Conservation (phyloP, 1,140 invertebrate species). For the Penaeus indicus region DNA sequence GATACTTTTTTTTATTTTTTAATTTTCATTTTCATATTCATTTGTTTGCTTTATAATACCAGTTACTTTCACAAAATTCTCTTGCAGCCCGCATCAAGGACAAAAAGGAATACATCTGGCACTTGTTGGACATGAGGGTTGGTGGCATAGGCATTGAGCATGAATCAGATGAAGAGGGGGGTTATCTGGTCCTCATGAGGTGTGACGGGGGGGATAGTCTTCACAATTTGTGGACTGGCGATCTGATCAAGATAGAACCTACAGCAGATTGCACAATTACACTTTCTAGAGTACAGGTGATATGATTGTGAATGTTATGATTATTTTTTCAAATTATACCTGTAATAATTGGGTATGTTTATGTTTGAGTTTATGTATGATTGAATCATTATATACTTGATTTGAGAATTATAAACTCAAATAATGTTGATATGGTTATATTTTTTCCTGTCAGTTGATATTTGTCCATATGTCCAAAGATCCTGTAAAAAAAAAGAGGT, state of each 20-base stretch:
- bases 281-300: conserved; percentile 58
- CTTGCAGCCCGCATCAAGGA: conserved; percentile 64
- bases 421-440: too few relatives aligned
- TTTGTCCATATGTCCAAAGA: too few relatives aligned
- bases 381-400: too few relatives aligned
- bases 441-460: too few relatives aligned
- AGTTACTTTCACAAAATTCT: not conserved
- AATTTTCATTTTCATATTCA: not conserved
- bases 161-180: conserved; percentile 65
- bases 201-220: conserved; percentile 61
- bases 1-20: not conserved
- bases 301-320: not conserved
- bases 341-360: too few relatives aligned
- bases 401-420: too few relatives aligned
- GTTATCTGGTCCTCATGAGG: conserved; percentile 71
- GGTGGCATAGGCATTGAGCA: conserved; percentile 50
- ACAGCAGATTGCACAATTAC: conserved; percentile 73
- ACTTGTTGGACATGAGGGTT: conserved; percentile 67
- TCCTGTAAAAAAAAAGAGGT: too few relatives aligned
- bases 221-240: conserved; percentile 67
- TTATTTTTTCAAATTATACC: not conserved
- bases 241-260: conserved; percentile 70
- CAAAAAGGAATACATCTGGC: conserved; percentile 66
- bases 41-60: not conserved
- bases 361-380: too few relatives aligned